Base-by-base conservation (phyloP, 1,140 invertebrate genomes). In the Plutomurus gul region DNA sequence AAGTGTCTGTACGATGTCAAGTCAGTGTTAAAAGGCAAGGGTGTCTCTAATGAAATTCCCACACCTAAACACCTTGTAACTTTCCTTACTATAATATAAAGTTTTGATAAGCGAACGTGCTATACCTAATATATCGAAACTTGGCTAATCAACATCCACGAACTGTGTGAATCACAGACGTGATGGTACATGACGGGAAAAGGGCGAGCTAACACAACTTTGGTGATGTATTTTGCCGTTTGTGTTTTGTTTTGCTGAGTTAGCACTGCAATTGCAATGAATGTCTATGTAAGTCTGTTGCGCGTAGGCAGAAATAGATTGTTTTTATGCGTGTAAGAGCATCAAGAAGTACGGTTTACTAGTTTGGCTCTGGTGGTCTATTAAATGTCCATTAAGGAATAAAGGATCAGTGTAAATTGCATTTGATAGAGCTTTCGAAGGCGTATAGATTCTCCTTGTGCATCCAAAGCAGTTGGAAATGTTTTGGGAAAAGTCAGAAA, bases 341-440 rank as follows among this genome's bases (percentile, higher is more conserved):
- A 65, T 36, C 56, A 65, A 65, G n/a, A 36, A 30, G 22, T 65
- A 18, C 36, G 36, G 56, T 65, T 10, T 65, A 65, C 30, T 18
- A 33, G 30, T 65, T 65, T 65, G 56, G 56, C 56, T 65, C 4
- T 65, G 56, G 56, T 65, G 56, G 56, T 65, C 56, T 30, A 65
- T 65, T 65, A 65, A 65, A 65, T 16, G 13, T 65, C 56, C 56
- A 65, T 65, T 65, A 65, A 65, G 56, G 56, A 65, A 65, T 65
- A 65, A 65, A 65, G 36, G 25, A 65, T 65, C 56, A 65, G 56
- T 65, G 56, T 65, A 65, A 65, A 65, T 65, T 65, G 56, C 30
- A 65, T 11, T 65, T 33, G 36, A n/a, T n/a, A 22, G 47, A 30
- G 56, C 51, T n/a, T n/a, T n/a, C n/a, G n/a, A 30, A 65, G 56